phyloP scores from a whole-genome alignment of 23 tunicate species.

The Botrylloides violaceus region DNA sequence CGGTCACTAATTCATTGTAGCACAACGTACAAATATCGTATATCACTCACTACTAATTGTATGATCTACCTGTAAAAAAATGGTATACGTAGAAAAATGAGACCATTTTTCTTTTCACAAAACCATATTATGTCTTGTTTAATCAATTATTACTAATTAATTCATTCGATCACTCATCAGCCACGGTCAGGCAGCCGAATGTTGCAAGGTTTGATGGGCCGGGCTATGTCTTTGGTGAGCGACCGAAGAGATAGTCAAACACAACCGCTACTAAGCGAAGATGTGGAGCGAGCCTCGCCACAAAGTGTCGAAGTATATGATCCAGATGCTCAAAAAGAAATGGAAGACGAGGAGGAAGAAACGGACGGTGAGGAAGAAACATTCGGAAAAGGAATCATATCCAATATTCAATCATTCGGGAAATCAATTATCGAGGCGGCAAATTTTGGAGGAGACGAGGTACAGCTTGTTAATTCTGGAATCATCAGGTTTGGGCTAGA shows the following conservation, averaged over 20 bases:
- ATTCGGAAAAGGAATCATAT: not conserved
- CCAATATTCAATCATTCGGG: slow-evolving; percentile 4
- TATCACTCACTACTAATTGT: no score
- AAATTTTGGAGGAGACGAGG: not conserved
- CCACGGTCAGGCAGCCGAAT: not conserved
- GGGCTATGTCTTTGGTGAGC: not conserved
- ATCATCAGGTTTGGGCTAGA: no score
- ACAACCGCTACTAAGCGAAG: not conserved
- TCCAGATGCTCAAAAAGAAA: not conserved
- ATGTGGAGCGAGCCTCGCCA: not conserved
- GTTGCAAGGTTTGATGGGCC: not conserved
- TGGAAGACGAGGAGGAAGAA: not conserved
- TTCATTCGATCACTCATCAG: no score
- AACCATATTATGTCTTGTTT: no score
- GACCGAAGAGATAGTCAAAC: not conserved
- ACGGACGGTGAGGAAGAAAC: slow-evolving; percentile 16
- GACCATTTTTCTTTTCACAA: no score
- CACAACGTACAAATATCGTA: no score
- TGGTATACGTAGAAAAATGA: no score
- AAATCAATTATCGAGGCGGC: slow-evolving; percentile 4
- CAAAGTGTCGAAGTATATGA: not conserved
- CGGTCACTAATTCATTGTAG: no score
- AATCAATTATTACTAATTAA: no score
- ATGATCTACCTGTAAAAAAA: no score
- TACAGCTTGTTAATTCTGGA: no score